Evolutionary conservation across 2,797 vertebrate species (phyloP).

Genomic region (Phoebastria nigripes): DNA sequence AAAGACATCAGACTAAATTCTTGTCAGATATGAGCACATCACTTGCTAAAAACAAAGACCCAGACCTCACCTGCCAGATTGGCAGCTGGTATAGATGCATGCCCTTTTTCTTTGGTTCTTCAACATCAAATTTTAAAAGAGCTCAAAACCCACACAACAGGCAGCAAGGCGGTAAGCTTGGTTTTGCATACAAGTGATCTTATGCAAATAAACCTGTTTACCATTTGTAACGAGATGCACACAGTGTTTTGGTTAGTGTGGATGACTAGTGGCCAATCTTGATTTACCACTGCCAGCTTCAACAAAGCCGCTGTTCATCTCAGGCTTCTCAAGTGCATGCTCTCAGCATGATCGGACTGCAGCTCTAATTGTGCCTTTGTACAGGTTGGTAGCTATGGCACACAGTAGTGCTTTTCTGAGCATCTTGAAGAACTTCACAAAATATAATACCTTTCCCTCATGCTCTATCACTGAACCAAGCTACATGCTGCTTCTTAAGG

Average conservation of each 20-base stretch:
- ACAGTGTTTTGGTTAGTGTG: background rate
- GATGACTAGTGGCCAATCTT: background rate
- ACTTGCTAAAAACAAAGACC: background rate
- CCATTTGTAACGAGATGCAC: background rate
- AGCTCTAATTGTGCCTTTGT: background rate
- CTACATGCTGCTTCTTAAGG: background rate
- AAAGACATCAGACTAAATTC: background rate
- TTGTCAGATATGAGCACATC: background rate
- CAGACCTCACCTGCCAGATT: background rate
- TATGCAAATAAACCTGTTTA: background rate
- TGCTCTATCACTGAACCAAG: background rate
- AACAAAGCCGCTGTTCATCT: background rate
- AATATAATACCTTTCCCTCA: background rate
- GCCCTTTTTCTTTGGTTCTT: background rate
- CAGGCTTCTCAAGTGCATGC: background rate
- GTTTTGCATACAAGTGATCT: background rate
- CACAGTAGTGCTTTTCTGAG: background rate
- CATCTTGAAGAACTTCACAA: background rate
- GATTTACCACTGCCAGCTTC: background rate
- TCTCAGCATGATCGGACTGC: background rate
- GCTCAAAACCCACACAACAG: background rate
- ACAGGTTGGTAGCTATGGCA: background rate
- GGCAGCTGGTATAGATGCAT: background rate
- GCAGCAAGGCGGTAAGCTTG: background rate
- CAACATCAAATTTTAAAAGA: background rate